A percentile compares a stretch with the other conserved stretches of the same genome.
Conservation (phyloP, 1,140 invertebrate genomes). For the Pollicipes pollicipes region DNA sequence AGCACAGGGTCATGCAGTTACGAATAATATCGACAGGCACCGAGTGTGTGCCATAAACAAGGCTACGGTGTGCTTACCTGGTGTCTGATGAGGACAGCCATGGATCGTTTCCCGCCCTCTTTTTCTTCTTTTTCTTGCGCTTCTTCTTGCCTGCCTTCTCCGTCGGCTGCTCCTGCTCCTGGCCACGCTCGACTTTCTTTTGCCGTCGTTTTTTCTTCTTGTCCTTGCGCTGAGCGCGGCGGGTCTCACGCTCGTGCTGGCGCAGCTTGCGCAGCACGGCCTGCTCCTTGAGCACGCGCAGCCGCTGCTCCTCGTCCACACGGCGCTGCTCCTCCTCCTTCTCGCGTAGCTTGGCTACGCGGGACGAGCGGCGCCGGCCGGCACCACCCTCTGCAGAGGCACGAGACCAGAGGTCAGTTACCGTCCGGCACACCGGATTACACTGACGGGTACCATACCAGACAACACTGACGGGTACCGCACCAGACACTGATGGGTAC, state of each 20-base stretch:
- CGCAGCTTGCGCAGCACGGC: conserved; percentile 31
- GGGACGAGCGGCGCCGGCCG: conserved; percentile 23
- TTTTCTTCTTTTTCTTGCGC: conserved; percentile 33
- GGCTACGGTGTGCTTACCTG: too few relatives aligned
- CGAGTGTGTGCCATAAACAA: too few relatives aligned
- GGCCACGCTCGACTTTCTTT: conserved; percentile 16
- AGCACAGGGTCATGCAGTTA: too few relatives aligned
- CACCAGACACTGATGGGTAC: too few relatives aligned
- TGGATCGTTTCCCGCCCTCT: conserved; percentile 38
- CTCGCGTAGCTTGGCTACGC: conserved; percentile 68
- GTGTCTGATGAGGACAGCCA: conserved; percentile 49
- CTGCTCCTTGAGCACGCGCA: conserved; percentile 29
- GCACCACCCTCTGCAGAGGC: conserved; percentile 26
- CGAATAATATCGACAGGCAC: too few relatives aligned
- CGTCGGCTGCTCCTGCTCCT: conserved; percentile 12
- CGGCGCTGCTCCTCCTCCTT: conserved; percentile 50
- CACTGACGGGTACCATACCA: too few relatives aligned
- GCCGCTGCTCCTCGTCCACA: conserved; percentile 35
- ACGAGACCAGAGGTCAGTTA: too few relatives aligned
- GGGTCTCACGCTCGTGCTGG: background rate
- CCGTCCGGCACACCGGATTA: too few relatives aligned
- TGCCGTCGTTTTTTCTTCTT: conserved; percentile 18
- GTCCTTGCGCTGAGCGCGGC: conserved; percentile 10
- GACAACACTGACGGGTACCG: too few relatives aligned
- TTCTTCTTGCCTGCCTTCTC: conserved; percentile 25